Conservation (phyloP, 2,113 vertebrate genomes). For the Eulacestoma nigropectus region DNA sequence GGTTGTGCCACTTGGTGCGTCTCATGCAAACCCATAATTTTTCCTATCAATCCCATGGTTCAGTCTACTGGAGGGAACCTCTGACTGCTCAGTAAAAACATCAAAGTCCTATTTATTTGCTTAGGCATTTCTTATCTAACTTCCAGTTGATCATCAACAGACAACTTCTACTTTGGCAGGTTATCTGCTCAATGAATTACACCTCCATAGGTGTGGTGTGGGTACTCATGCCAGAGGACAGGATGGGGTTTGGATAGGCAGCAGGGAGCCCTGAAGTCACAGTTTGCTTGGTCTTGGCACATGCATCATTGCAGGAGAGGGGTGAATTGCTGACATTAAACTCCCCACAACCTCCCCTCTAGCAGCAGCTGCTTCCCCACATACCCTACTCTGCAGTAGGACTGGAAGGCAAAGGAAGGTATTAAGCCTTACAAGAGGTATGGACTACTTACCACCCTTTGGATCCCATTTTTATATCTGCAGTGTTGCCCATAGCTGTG, state of each 20-base stretch:
- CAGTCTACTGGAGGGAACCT: not conserved
- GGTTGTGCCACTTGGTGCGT: not conserved
- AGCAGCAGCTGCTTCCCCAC: not conserved
- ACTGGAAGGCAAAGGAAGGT: not conserved
- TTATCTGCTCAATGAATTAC: not conserved
- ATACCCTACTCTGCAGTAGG: not conserved
- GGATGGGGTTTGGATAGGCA: not conserved
- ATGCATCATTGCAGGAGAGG: not conserved
- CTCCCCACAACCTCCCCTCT: not conserved
- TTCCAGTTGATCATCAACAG: not conserved
- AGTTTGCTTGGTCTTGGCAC: not conserved
- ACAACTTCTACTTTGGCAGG: fast-evolving
- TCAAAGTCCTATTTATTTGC: not conserved
- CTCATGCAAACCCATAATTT: not conserved
- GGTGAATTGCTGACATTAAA: not conserved
- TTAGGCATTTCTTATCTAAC: not conserved
- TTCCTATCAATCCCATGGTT: not conserved
- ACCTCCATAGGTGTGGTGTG: not conserved
- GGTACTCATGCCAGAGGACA: not conserved
- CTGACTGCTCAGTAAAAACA: not conserved
- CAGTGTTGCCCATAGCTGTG: not conserved
- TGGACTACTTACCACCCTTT: not conserved
- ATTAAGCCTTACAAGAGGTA: not conserved
- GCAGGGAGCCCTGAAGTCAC: not conserved
- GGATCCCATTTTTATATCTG: not conserved